Percentiles rank a stretch among this genome's conserved stretches.
These are phyloP conservation scores for Glyphotaelius pellucidus DNA, from an alignment of 2,888 invertebrate species.

Conservation along the genomic window DNA sequence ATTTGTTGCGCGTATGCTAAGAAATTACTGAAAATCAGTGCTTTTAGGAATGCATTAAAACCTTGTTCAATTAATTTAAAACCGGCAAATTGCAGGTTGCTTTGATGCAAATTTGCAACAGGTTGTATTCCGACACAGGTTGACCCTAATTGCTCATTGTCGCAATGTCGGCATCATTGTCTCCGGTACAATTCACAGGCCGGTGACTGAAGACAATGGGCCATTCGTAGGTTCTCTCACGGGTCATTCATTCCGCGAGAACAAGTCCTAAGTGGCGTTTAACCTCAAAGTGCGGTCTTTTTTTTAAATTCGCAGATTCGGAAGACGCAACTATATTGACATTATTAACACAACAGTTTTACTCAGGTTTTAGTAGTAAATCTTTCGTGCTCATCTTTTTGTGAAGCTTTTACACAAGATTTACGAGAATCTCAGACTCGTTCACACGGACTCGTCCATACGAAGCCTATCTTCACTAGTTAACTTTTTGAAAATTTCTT, in stretches of 20 bases:
- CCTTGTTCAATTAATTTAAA: background rate
- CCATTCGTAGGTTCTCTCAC: background rate
- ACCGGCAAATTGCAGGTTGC: background rate
- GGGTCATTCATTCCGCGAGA: background rate
- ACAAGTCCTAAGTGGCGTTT: background rate
- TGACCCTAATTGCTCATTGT: conserved; percentile 30
- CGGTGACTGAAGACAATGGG: conserved; percentile 22
- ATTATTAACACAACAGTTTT: background rate
- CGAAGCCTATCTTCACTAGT: too few species aligned
- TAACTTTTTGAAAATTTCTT: too few species aligned
- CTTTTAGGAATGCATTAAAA: background rate
- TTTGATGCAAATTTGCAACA: conserved; percentile 26
- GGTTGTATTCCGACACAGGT: conserved; percentile 1
- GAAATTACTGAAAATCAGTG: background rate
- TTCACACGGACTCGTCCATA: too few species aligned
- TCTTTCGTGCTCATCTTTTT: too few species aligned
- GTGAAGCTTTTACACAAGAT: too few species aligned
- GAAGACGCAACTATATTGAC: too few species aligned
- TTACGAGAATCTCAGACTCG: too few species aligned
- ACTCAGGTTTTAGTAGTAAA: background rate
- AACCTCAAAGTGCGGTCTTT: background rate
- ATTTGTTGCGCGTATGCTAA: too few species aligned
- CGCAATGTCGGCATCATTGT: background rate
- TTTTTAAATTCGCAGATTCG: background rate
- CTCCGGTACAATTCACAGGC: conserved; percentile 15